Evolutionary conservation across 2,797 vertebrate genomes (phyloP), one percentile per base, ranked within the genome.

Genomic region (Helostoma temminkii): DNA sequence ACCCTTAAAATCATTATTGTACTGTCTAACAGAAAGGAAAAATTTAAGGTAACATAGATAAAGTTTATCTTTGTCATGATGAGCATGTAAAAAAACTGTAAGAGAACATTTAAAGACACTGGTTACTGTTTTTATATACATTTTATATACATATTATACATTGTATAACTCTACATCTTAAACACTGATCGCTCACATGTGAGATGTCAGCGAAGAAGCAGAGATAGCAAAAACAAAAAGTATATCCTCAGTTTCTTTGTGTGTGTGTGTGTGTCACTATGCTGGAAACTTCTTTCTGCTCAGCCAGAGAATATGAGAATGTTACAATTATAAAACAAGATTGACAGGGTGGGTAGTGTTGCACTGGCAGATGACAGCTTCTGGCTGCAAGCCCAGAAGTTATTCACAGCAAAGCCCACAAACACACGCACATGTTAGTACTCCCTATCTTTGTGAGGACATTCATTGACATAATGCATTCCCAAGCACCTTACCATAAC

Each of bases 311-410:
- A 93, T 83, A 90, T 92, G 92, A 93, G 91, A 93, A 89, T 87
- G 91, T 85, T 91, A 91, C 90, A 91, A 92, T 92, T 92, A 92
- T 91, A 91, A 93, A 92, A 89, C 85, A 89, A 85, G 91, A 91
- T 89, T 91, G 90, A 93, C 89, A 92, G 85, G 85, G 82, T 34
- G 78, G 91, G 84, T 94, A 83, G 87, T 87, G 89, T 93, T 93
- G 86, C 91, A 87, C 74, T 59, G 56, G 77, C 87, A 90, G 90
- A 89, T 88, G 88, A 89, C 78, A 84, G 79, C 57, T 76, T 71
- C 55, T 92, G 91, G 88, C 81, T 41, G 41, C 36, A 52, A 78
- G 86, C 88, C 90, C 47, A 73, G 82, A 88, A 88, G 86, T 89
- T 92, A 90, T 91, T 92, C 85, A 89, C 75, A 83, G 89, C 78